These are phyloP conservation scores for Brachionus sp. DNA, from an alignment of 1,140 invertebrate species.

Conservation along the genomic window DNA sequence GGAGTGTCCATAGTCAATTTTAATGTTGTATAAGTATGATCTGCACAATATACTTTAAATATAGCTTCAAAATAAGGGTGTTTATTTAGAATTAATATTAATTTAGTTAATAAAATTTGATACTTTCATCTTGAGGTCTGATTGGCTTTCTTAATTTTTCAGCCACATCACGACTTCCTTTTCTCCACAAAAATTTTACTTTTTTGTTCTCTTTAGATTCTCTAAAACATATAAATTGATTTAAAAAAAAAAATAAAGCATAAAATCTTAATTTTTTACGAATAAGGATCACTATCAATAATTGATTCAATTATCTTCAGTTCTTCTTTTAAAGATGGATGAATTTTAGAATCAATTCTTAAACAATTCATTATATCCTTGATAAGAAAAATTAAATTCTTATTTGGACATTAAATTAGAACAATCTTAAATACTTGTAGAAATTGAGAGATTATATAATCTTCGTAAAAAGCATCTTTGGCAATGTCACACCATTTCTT, in stretches of 20 bases:
- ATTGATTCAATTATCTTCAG: constrained; percentile 52
- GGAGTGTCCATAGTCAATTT: constrained; percentile 70
- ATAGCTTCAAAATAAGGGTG: constrained; percentile 67
- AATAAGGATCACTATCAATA: constrained; percentile 48
- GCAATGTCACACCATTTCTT: constrained; percentile 72
- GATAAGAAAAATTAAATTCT: constrained; percentile 48
- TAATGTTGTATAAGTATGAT: constrained; percentile 78
- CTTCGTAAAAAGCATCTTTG: constrained; percentile 71
- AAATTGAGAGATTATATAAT: constrained; percentile 62
- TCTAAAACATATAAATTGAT: neutral
- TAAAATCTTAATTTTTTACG: neutral
- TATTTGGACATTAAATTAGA: constrained; percentile 40
- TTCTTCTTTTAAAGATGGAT: constrained; percentile 55
- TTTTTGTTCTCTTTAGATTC: constrained; percentile 35
- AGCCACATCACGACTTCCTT: constrained; percentile 47
- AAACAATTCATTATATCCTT: constrained; percentile 70
- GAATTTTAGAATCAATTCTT: constrained; percentile 62
- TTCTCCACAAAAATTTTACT: constrained; percentile 45
- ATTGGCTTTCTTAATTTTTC: constrained; percentile 44
- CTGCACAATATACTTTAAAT: constrained; percentile 77
- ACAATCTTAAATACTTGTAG: constrained; percentile 31
- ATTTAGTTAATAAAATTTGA: constrained; percentile 52
- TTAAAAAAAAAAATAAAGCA: neutral
- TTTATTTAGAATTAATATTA: constrained; percentile 55
- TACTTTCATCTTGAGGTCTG: constrained; percentile 45